Evolutionary conservation across 2,797 vertebrate species (phyloP), one percentile per base, ranked within the genome.

Genomic region (Chelonia mydas): DNA sequence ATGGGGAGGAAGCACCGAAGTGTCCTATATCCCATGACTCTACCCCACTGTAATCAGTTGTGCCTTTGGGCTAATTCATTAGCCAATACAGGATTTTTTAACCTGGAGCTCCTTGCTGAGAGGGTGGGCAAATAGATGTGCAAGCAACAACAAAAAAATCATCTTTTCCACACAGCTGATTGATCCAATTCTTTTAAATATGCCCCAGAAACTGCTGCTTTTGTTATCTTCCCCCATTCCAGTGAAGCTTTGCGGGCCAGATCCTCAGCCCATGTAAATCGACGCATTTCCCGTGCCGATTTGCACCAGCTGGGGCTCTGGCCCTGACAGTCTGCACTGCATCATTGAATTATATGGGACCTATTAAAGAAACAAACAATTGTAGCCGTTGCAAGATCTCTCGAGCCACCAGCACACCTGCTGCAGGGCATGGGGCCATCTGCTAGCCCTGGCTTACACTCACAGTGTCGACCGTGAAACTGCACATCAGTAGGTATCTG

Each of bases 361-460:
- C 90, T 57, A 91, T 87, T 95, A 88, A 94, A 81, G 74, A 51
- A 61, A 76, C 50, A 1, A 2, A 86, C 87, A 55, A 89, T 76
- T 5, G 0, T 12, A 19, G 86, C 78, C 59, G 27, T 89, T 68
- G 85, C 55, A 92, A 31, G 65, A 82, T 86, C 57, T 83, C 74
- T 78, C 45, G 27, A 86, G 79, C 83, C 45, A 53, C 79, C 45
- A 33, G 55, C 79, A 33, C 82, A 86, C 83, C 85, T 5, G 4
- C 4, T 0, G 87, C 83, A 83, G 86, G 88, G 76, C 53, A 88
- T 54, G 19, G 3, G 0, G 87, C 77, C 96, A 90, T 83, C 88
- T 55, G 83, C 83, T 47, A n/a, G 81, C 45, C 61, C 1, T 0
- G 37, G 50, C 28, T 83, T 27, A 19, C 1, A 5, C 76, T 2